phyloP scores from a whole-genome alignment of 2,888 invertebrate species.

The Molanna angustata region DNA sequence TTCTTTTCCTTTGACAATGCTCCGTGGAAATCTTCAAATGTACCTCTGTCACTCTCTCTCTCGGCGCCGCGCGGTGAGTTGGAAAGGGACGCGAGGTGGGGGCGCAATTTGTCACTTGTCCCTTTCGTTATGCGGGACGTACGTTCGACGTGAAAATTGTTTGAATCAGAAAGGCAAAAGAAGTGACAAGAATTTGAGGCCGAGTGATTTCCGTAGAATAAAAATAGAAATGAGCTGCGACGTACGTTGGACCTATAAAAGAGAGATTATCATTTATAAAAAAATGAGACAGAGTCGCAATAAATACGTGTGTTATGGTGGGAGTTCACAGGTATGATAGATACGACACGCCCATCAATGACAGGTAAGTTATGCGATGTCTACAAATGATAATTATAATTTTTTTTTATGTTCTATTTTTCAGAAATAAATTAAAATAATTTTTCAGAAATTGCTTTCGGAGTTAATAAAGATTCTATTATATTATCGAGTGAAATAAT shows the following conservation, averaged over 20 bases:
- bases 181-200: constrained; percentile 14
- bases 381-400: too few species aligned
- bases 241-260: constrained; percentile 14
- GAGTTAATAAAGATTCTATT: too few species aligned
- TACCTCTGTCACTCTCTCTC: constrained; percentile 24
- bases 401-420: too few species aligned
- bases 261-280: neutral
- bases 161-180: constrained; percentile 15
- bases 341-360: constrained; percentile 27
- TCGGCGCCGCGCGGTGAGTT: constrained; percentile 3
- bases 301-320: constrained; percentile 20
- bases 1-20: constrained; percentile 24
- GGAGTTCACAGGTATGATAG: constrained; percentile 24
- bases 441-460: too few species aligned
- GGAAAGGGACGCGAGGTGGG: constrained; percentile 15
- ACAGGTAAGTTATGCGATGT: too few species aligned
- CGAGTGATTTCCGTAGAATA: constrained; percentile 10
- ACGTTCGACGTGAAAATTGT: constrained; percentile 17
- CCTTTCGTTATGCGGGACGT: constrained; percentile 13
- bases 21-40: constrained; percentile 25
- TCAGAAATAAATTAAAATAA: too few species aligned
- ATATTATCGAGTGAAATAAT: too few species aligned
- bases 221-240: constrained; percentile 11
- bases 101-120: constrained; percentile 24
- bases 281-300: constrained; percentile 19